A percentile compares a stretch with the other conserved stretches of the same genome.
Evolutionary conservation across 2,888 invertebrate species (phyloP).

Genomic region (Acleris holmiana): DNA sequence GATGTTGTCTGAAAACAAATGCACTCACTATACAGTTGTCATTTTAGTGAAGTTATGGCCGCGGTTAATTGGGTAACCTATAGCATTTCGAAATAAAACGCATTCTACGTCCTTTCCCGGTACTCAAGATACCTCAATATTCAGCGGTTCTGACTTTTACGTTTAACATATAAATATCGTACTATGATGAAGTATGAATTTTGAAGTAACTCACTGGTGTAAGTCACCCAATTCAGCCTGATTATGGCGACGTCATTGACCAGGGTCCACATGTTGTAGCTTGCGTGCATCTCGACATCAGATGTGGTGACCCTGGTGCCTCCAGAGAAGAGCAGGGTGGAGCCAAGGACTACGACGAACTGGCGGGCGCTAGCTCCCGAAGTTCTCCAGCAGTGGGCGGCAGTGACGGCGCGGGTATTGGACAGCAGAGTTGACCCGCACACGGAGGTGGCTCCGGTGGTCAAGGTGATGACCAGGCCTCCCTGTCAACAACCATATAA

Average conservation of each 20-base stretch:
- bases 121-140: too few species aligned
- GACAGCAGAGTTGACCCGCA: constrained; percentile 51
- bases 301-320: constrained; percentile 47
- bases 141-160: too few species aligned
- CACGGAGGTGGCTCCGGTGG: constrained; percentile 46
- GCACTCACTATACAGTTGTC: too few species aligned
- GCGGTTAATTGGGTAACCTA: too few species aligned
- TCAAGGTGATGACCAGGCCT: constrained; percentile 48
- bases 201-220: constrained; percentile 40
- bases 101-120: too few species aligned
- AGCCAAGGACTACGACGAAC: constrained; percentile 49
- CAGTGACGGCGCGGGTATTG: constrained; percentile 47
- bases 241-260: constrained; percentile 56
- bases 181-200: too few species aligned
- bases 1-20: constrained; percentile 30
- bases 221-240: constrained; percentile 32
- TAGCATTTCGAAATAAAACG: too few species aligned
- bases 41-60: too few species aligned
- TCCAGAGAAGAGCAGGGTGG: constrained; percentile 46
- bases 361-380: constrained; percentile 44
- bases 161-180: too few species aligned
- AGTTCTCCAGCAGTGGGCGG: constrained; percentile 54
- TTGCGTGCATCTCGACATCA: constrained; percentile 47
- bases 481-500: constrained; percentile 42
- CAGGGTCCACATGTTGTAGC: constrained; percentile 41